These are phyloP conservation scores for Rhodeus uyekii DNA, from an alignment of 2,797 vertebrate genomes.

Conservation along the genomic window DNA sequence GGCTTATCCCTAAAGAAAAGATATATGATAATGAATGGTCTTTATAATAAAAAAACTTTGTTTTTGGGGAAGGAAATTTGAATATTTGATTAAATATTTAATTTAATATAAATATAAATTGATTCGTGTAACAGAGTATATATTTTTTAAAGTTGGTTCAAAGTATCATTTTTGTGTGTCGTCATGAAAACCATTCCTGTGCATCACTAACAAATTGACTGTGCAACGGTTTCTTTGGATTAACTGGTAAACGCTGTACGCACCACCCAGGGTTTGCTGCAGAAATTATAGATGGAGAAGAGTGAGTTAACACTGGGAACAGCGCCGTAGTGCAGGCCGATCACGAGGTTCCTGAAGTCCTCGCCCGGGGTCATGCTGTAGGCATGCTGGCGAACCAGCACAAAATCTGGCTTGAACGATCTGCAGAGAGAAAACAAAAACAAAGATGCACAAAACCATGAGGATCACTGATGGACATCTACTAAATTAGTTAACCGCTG, in stretches of 20 bases:
- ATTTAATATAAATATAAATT: too few species aligned
- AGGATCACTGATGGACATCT: not conserved
- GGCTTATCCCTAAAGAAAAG: not conserved
- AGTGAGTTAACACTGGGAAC: constrained; percentile 88
- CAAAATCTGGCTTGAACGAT: constrained; percentile 94
- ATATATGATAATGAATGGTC: not conserved
- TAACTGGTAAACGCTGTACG: not conserved
- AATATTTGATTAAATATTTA: too few species aligned
- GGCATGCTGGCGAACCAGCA: constrained; percentile 91
- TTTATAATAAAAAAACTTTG: not conserved
- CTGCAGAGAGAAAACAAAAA: constrained; percentile 65
- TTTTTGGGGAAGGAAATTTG: not conserved
- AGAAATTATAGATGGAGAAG: constrained; percentile 97
- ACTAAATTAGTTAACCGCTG: not conserved
- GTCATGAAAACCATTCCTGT: too few species aligned
- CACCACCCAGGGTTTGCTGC: constrained; percentile 93
- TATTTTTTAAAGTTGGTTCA: not conserved
- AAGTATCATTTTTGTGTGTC: not conserved
- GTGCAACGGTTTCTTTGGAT: not conserved
- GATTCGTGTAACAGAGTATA: too few species aligned
- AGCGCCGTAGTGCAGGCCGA: constrained; percentile 90
- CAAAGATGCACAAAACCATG: not conserved
- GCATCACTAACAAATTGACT: not conserved
- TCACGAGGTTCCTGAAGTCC: constrained; percentile 91
- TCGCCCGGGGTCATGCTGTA: constrained; percentile 95